Conservation (phyloP, 2,797 vertebrate genomes). For the Hapalemur alaotrensis region DNA sequence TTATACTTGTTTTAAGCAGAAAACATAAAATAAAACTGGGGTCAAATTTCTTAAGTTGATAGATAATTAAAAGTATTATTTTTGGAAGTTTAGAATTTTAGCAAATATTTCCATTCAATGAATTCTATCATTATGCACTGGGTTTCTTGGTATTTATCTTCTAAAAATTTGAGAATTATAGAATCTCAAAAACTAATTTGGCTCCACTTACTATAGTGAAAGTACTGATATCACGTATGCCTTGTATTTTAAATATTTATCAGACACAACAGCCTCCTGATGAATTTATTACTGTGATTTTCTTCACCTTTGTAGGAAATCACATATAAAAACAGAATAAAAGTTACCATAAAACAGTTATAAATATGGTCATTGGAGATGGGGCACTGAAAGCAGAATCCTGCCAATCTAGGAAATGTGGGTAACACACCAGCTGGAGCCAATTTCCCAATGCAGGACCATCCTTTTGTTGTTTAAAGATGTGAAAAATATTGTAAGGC, state of each 20-base stretch:
- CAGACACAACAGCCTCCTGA: not conserved
- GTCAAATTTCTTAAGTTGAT: constrained; percentile 7
- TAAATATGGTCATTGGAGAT: not conserved
- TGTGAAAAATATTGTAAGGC: not conserved
- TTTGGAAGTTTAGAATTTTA: not conserved
- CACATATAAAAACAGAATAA: not conserved
- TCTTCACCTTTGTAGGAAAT: not conserved
- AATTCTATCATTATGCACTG: not conserved
- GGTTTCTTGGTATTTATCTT: constrained; percentile 10
- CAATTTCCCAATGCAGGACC: not conserved
- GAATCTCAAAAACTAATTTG: not conserved
- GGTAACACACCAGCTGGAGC: not conserved
- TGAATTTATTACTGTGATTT: not conserved
- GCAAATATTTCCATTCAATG: not conserved
- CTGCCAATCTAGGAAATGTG: not conserved
- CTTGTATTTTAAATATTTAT: not conserved
- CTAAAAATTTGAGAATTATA: not conserved
- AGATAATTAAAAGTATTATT: not conserved
- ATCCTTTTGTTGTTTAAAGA: not conserved
- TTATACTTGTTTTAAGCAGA: not conserved
- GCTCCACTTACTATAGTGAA: not conserved
- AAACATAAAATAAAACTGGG: constrained; percentile 7
- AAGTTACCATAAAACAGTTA: not conserved
- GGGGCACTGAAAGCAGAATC: not conserved
- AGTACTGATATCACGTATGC: not conserved